Conservation (phyloP, 2,797 vertebrate genomes). For the Aselliscus stoliczkanus region DNA sequence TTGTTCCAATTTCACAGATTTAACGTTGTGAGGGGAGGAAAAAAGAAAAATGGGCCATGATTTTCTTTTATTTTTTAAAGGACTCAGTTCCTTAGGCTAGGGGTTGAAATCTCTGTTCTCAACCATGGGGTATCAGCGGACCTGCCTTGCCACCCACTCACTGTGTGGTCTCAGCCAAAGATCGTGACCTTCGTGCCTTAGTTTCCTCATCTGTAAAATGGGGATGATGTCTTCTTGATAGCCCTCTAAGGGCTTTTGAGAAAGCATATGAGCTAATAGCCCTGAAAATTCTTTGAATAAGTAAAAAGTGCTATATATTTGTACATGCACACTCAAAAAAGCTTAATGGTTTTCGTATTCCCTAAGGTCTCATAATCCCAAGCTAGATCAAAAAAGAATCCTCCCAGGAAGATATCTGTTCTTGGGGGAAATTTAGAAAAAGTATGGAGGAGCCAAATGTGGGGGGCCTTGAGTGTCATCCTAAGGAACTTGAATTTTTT, state of each 20-base stretch:
- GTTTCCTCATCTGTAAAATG: background rate
- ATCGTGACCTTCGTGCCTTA: background rate
- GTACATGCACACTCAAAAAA: background rate
- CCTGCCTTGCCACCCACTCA: background rate
- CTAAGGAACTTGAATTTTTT: background rate
- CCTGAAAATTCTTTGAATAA: conserved; percentile 16
- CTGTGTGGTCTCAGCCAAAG: background rate
- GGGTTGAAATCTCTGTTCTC: background rate
- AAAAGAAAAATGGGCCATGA: background rate
- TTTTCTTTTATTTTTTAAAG: background rate
- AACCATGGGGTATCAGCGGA: background rate
- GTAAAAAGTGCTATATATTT: background rate
- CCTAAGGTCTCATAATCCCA: background rate
- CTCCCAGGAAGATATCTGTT: background rate
- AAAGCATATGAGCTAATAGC: background rate
- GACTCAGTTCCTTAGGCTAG: background rate
- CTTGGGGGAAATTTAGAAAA: background rate
- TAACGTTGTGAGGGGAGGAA: background rate
- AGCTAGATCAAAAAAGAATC: background rate
- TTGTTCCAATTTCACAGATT: conserved; percentile 41
- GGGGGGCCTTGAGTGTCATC: background rate
- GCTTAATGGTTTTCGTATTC: background rate
- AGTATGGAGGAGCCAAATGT: background rate
- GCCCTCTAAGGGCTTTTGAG: background rate
- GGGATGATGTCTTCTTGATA: background rate